phyloP scores from a whole-genome alignment of 2,888 invertebrate species.

The Chirona hameri region DNA sequence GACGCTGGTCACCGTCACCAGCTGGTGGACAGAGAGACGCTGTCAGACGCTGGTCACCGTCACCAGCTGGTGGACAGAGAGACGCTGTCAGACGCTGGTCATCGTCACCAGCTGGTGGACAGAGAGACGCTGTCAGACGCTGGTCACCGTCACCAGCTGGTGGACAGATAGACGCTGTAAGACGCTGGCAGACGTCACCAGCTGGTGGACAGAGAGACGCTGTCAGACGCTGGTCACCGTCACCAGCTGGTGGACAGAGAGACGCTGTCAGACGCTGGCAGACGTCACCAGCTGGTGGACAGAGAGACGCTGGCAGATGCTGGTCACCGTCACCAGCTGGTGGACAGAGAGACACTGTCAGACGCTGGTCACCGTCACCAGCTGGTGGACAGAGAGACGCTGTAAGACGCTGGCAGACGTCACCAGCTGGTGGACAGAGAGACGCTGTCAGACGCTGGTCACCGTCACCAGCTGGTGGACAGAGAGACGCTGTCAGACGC shows the following conservation, averaged over 20 bases:
- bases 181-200: too few species aligned
- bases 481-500: too few species aligned
- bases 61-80: not conserved
- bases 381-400: too few species aligned
- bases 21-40: too few species aligned
- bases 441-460: not conserved
- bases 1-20: too few species aligned
- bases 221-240: not conserved
- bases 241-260: not conserved
- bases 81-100: not conserved
- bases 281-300: too few species aligned
- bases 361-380: too few species aligned
- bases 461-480: too few species aligned
- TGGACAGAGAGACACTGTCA: not conserved
- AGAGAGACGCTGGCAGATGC: too few species aligned
- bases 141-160: not conserved
- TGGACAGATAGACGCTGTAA: not conserved
- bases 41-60: not conserved
- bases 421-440: not conserved
- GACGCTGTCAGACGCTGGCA: not conserved
- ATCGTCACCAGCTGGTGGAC: too few species aligned
- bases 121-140: too few species aligned
- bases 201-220: too few species aligned
- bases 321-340: not conserved
- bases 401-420: not conserved